Evolutionary conservation across 1,140 invertebrate genomes (phyloP).

Genomic region (Zaprionus tsacasi): DNA sequence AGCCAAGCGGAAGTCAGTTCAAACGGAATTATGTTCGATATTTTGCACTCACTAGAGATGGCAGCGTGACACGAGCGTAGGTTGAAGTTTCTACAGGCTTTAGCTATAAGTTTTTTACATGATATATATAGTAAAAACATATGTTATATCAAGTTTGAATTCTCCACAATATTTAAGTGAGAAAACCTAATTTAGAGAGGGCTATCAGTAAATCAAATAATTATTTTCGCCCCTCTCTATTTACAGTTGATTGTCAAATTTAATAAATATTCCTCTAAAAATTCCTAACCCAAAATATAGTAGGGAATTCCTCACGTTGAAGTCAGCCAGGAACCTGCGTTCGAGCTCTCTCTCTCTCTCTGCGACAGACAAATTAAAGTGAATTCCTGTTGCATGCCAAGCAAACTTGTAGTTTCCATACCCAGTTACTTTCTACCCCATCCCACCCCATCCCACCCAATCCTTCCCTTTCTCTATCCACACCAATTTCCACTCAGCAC

Average conservation of each 20-base stretch:
- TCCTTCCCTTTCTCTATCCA: too few relatives aligned
- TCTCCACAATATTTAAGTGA: too few relatives aligned
- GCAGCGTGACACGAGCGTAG: neutral
- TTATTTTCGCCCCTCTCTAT: too few relatives aligned
- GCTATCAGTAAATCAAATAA: too few relatives aligned
- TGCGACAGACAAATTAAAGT: neutral
- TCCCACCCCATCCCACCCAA: neutral
- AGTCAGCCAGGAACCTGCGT: neutral
- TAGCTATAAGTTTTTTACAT: too few relatives aligned
- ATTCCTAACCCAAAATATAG: too few relatives aligned
- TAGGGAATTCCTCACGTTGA: neutral
- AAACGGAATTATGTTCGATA: neutral
- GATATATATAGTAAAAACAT: too few relatives aligned
- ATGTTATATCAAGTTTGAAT: too few relatives aligned
- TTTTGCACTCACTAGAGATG: neutral
- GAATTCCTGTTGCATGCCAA: slow-evolving; percentile 16
- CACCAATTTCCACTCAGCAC: slow-evolving; percentile 17
- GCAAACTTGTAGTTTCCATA: neutral
- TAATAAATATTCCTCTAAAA: neutral
- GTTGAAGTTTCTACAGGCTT: too few relatives aligned
- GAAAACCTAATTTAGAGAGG: too few relatives aligned
- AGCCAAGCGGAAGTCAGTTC: neutral
- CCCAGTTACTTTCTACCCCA: neutral
- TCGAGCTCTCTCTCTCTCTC: neutral
- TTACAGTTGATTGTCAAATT: too few relatives aligned